Evolutionary conservation across 2,888 invertebrate species (phyloP).

Genomic region (Hydraecia micacea): DNA sequence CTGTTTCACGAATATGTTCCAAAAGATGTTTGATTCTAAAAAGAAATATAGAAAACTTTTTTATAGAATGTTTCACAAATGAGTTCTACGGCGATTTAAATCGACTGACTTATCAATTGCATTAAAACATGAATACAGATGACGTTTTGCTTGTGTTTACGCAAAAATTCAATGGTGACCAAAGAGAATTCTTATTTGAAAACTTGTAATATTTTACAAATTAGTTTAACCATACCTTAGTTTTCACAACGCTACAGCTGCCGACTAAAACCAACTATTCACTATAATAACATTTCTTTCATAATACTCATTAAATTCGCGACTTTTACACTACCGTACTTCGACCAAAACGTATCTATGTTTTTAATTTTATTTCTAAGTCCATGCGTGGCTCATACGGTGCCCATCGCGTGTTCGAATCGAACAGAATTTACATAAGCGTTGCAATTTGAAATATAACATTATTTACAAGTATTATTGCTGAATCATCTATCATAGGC

Average conservation of each 20-base stretch:
- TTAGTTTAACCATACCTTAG: conserved; percentile 43
- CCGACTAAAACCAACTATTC: conserved; percentile 59
- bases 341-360: conserved; percentile 42
- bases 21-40: neutral
- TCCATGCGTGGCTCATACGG: conserved; percentile 55
- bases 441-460: conserved; percentile 61
- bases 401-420: conserved; percentile 58
- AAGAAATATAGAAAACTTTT: conserved; percentile 12
- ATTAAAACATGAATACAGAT: conserved; percentile 30
- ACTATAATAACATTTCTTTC: conserved; percentile 61
- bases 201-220: conserved; percentile 49
- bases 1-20: neutral
- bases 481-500: conserved; percentile 74
- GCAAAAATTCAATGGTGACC: conserved; percentile 41
- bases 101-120: conserved; percentile 31
- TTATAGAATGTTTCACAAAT: conserved; percentile 5
- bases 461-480: conserved; percentile 79
- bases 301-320: conserved; percentile 68
- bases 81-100: conserved; percentile 11
- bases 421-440: conserved; percentile 63
- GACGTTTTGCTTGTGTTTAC: conserved; percentile 17
- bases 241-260: conserved; percentile 62
- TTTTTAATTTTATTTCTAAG: conserved; percentile 50
- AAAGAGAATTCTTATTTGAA: conserved; percentile 37
- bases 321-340: conserved; percentile 46